These are phyloP conservation scores for Silurus glanis DNA, from an alignment of 2,113 vertebrate genomes.

Conservation along the genomic window DNA sequence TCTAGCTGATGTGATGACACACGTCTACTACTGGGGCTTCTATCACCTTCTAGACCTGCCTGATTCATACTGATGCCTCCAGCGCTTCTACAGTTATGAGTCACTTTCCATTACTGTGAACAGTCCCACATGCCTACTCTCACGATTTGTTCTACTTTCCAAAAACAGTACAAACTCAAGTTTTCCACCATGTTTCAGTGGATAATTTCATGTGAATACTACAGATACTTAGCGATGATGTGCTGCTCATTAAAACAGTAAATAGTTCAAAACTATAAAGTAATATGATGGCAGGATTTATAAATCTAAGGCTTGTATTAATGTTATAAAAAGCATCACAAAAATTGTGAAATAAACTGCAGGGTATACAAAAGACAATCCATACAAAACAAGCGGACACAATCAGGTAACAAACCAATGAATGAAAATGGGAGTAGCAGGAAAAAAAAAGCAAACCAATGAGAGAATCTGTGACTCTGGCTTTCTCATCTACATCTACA, in stretches of 20 bases:
- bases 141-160: too few species aligned
- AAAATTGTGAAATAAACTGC: not conserved
- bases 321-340: not conserved
- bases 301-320: not conserved
- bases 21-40: not conserved
- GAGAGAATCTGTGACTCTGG: not conserved
- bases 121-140: not conserved
- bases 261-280: not conserved
- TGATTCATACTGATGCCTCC: not conserved
- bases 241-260: not conserved
- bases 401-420: not conserved
- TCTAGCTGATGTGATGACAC: not conserved
- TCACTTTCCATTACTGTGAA: not conserved
- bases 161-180: not conserved
- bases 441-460: not conserved
- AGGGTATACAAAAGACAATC: not conserved
- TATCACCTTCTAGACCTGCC: not conserved
- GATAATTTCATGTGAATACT: not conserved
- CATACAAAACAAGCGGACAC: not conserved
- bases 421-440: not conserved
- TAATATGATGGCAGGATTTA: not conserved
- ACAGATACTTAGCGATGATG: not conserved
- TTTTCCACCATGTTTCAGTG: not conserved
- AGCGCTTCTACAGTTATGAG: not conserved
- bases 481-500: not conserved